These are phyloP conservation scores for Sinohyriopsis cumingii DNA, from an alignment of 2,888 invertebrate genomes.

Conservation along the genomic window DNA sequence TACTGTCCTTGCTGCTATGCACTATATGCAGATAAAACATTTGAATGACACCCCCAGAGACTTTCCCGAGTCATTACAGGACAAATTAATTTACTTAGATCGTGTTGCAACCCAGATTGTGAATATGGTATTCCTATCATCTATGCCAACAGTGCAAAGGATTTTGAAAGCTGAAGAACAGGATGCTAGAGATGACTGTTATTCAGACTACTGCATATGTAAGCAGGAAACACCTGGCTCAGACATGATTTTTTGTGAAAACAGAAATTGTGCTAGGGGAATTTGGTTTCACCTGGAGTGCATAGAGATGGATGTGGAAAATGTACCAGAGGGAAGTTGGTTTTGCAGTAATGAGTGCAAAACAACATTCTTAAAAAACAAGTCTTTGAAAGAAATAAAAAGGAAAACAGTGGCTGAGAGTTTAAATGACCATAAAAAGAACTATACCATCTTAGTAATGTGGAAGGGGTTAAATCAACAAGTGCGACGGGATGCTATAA, in stretches of 20 bases:
- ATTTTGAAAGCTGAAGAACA: slow-evolving; percentile 4
- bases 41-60: slow-evolving; percentile 6
- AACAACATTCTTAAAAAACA: too few species aligned
- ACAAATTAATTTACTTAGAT: slow-evolving; percentile 6
- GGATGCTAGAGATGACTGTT: background rate
- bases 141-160: slow-evolving; percentile 1
- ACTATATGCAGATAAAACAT: slow-evolving; percentile 5
- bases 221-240: slow-evolving; percentile 9
- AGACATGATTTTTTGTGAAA: slow-evolving; percentile 18
- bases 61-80: slow-evolving; percentile 6
- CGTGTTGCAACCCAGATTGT: slow-evolving; percentile 11
- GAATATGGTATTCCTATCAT: slow-evolving; percentile 19
- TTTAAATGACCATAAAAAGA: too few species aligned
- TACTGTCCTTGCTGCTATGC: slow-evolving; percentile 16
- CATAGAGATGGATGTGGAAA: slow-evolving; percentile 12
- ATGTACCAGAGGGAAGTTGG: slow-evolving; percentile 21
- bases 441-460: too few species aligned
- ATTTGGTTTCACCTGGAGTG: slow-evolving; percentile 25
- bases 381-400: too few species aligned
- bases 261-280: slow-evolving; percentile 16
- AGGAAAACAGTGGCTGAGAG: too few species aligned
- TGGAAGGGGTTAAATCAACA: too few species aligned
- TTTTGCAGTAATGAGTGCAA: slow-evolving; percentile 15
- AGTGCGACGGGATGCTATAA: too few species aligned
- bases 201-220: slow-evolving; percentile 12